Base-by-base conservation (phyloP, 1,140 invertebrate genomes). In the Carcinoscorpius rotundicauda region DNA sequence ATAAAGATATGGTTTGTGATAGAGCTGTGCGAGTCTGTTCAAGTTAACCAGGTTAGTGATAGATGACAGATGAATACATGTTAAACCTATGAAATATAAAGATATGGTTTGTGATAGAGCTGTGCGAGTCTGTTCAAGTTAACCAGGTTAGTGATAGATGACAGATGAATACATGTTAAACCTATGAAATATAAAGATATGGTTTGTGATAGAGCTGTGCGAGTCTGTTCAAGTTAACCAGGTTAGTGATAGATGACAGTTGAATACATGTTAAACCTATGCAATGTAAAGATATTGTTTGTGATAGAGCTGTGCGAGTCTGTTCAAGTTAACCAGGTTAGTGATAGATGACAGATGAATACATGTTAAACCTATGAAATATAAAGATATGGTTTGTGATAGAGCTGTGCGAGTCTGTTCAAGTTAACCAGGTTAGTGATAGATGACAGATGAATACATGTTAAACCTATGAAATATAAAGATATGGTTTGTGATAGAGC, bases 91-190 rank as follows among this genome's bases (percentile, higher is more conserved):
- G 97, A 76, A 78, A 81, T 68, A 77, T 80, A 56, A 78, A 79
- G 69, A 88, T 93, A 63, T 97, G 95, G 92, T 95, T 99, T 76
- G 86, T 98, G 11, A 87, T 98, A 3, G 96, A 99, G 78, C 82
- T 99, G 0, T 99, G 97, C 77, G 97, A 99, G 75, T 88, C 93
- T 3, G 89, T 99, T 65, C 93, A 97, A 80, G 89, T 91, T 0
- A 87, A 91, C 73, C 89, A 89, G 71, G 78, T 81, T 66, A 66
- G 69, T 67, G 29, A 29, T 2, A 29, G 29, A 89, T 87, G 52
- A 83, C 86, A 66, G 97, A 99, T 76, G 96, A 99, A 75, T 99
- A 99, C 73, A 93, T 98, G 87, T 81, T 98, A 49, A 99, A 97
- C 76, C 90, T 91, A 4, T 99, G 97, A 76, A 78, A 81, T 68